phyloP scores from a whole-genome alignment of 2,113 vertebrate genomes.

The Varanus komodoensis region DNA sequence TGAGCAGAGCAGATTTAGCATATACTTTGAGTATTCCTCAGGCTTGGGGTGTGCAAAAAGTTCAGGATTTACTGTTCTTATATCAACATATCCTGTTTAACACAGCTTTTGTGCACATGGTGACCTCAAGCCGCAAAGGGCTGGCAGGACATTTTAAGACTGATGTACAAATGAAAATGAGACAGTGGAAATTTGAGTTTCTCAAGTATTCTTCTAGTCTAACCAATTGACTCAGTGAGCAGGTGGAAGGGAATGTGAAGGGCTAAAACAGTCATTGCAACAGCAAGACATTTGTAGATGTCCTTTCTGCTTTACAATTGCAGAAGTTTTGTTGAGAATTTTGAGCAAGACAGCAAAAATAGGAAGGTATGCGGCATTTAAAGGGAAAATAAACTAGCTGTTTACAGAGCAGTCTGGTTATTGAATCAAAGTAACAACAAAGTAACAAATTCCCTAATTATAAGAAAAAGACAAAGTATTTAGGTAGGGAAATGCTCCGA shows the following conservation, averaged over 20 bases:
- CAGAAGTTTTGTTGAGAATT: neutral
- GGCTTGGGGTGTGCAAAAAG: neutral
- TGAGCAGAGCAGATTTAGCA: neutral
- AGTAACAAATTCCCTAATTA: neutral
- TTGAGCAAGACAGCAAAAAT: neutral
- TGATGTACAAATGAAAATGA: neutral
- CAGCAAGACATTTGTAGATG: neutral
- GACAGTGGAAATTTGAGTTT: neutral
- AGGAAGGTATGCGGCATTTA: neutral
- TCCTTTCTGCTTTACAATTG: neutral
- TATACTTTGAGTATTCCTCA: neutral
- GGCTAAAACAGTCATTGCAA: neutral
- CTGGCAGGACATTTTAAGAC: neutral
- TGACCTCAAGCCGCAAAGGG: neutral
- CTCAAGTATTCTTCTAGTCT: neutral
- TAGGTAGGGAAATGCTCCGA: fast-evolving
- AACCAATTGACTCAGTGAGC: neutral
- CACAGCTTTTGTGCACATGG: neutral
- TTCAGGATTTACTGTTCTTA: neutral
- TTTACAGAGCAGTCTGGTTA: neutral
- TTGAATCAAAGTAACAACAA: neutral
- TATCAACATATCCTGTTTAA: neutral
- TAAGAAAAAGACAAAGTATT: neutral
- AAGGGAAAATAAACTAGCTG: neutral
- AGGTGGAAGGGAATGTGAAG: neutral